These are phyloP conservation scores for Hippoglossus stenolepis DNA, from an alignment of 2,113 vertebrate genomes.

Conservation along the genomic window DNA sequence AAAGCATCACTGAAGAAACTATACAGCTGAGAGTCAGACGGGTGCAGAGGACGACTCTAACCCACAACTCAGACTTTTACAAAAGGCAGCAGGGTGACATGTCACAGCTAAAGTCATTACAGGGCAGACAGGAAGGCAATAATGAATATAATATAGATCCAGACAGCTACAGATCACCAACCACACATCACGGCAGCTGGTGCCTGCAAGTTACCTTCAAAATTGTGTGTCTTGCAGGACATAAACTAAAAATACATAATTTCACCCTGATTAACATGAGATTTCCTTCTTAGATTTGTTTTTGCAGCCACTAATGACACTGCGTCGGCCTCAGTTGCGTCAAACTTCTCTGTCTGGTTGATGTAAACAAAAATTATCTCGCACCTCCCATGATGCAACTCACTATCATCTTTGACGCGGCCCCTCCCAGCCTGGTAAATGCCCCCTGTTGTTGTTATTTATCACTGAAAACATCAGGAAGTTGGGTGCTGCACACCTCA, in stretches of 20 bases:
- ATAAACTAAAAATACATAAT: too few relatives aligned
- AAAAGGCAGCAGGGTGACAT: not conserved
- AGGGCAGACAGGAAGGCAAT: not conserved
- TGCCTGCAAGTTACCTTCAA: too few relatives aligned
- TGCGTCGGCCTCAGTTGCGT: not conserved
- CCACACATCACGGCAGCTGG: not conserved
- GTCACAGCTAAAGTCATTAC: constrained; percentile 6
- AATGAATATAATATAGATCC: not conserved
- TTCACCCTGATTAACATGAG: too few relatives aligned
- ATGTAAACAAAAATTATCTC: not conserved
- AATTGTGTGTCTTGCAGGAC: too few relatives aligned
- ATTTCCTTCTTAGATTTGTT: too few relatives aligned
- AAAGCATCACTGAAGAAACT: constrained; percentile 6
- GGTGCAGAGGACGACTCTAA: not conserved
- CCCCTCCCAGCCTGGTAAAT: not conserved
- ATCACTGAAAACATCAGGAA: too few relatives aligned
- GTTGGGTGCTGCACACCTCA: too few relatives aligned
- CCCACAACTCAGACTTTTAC: not conserved
- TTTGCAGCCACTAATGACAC: not conserved
- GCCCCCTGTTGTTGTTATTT: too few relatives aligned
- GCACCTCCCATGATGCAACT: not conserved
- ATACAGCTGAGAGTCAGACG: not conserved
- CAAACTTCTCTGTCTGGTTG: not conserved
- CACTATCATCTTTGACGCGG: not conserved
- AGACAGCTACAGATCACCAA: not conserved